Conservation (phyloP, 2,888 invertebrate species). For the Rambutsinella grinnellia region DNA sequence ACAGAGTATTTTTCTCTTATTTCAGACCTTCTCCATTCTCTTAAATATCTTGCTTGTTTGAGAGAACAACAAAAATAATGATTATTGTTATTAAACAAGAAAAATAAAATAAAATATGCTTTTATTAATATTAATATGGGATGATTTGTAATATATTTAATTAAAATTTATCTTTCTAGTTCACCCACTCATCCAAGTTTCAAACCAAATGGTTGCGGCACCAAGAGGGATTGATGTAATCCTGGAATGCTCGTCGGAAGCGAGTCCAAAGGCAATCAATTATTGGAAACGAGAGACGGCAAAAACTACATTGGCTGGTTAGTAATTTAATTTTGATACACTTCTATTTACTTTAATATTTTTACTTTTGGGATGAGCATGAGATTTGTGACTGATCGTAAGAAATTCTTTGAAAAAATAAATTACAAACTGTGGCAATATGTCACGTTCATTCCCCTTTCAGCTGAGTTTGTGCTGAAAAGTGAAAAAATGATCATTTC, state of each 20-base stretch:
- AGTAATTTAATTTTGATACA: too few species aligned
- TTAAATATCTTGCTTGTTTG: too few species aligned
- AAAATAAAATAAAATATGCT: too few species aligned
- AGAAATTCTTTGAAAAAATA: constrained; percentile 14
- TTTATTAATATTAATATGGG: too few species aligned
- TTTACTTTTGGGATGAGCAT: background rate
- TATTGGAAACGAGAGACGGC: constrained; percentile 50
- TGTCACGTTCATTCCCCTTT: constrained; percentile 39
- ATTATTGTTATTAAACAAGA: background rate
- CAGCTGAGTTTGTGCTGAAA: background rate
- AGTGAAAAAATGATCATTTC: constrained; percentile 15
- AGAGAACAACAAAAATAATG: background rate
- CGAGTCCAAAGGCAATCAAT: constrained; percentile 93
- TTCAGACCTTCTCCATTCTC: background rate
- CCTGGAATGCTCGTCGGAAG: constrained; percentile 88
- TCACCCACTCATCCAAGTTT: constrained; percentile 93
- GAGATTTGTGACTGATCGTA: too few species aligned
- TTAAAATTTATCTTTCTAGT: constrained; percentile 73
- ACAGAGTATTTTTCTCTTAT: background rate
- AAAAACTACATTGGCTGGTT: too few species aligned
- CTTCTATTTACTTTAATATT: background rate
- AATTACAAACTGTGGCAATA: constrained; percentile 33
- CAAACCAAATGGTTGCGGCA: constrained; percentile 92
- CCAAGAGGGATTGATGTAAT: constrained; percentile 88
- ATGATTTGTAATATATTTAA: background rate